phyloP scores from a whole-genome alignment of 2,888 invertebrate genomes.

The Andrena hattorfiana region DNA sequence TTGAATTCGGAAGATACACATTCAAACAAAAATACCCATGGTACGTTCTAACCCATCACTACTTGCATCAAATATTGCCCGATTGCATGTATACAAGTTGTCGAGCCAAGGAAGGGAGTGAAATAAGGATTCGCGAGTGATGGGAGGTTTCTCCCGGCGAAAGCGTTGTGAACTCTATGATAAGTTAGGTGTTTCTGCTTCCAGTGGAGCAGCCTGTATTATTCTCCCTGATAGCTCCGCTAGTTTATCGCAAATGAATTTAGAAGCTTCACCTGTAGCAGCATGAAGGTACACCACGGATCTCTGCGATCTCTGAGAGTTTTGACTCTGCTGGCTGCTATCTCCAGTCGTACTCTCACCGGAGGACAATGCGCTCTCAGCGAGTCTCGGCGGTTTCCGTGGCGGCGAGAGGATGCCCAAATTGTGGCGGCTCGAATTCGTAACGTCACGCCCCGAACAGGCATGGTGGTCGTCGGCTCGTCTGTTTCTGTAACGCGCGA shows the following conservation, averaged over 20 bases:
- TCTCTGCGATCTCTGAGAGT: conserved; percentile 88
- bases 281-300: conserved; percentile 94
- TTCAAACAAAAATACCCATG: too few relatives aligned
- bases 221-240: too few relatives aligned
- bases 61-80: too few relatives aligned
- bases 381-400: conserved; percentile 81
- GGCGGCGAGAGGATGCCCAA: conserved; percentile 78
- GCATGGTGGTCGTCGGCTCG: conserved; percentile 81
- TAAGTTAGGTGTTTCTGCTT: not conserved
- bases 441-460: conserved; percentile 79
- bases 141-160: too few relatives aligned
- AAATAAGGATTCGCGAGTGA: too few relatives aligned
- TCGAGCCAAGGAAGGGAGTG: too few relatives aligned
- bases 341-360: conserved; percentile 85
- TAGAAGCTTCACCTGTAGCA: conserved; percentile 87
- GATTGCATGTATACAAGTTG: too few relatives aligned
- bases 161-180: too few relatives aligned
- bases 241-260: not conserved
- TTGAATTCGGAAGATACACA: too few relatives aligned
- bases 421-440: conserved; percentile 79
- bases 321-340: conserved; percentile 89
- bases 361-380: conserved; percentile 83
- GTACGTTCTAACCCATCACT: too few relatives aligned
- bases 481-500: conserved; percentile 74
- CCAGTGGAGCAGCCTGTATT: not conserved